Conservation (phyloP, 1,140 invertebrate genomes). For the Zaprionus vittiger region DNA sequence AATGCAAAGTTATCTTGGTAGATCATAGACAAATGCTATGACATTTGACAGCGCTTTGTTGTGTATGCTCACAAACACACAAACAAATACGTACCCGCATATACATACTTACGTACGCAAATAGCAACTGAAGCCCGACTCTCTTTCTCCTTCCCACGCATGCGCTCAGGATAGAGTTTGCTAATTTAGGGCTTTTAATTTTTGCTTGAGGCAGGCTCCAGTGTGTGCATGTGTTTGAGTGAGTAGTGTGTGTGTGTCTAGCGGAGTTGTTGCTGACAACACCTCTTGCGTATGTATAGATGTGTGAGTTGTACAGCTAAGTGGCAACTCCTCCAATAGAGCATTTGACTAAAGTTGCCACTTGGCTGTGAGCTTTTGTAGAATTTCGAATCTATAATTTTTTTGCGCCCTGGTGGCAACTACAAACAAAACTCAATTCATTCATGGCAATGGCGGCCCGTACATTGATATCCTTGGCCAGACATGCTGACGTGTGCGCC, state of each 20-base stretch:
- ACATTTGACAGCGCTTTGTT: conserved; percentile 48
- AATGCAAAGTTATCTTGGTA: conserved; percentile 2
- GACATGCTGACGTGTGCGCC: conserved; percentile 45
- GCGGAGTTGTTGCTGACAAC: conserved; percentile 35
- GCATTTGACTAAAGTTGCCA: conserved; percentile 34
- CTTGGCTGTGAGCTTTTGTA: conserved; percentile 22
- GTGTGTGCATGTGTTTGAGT: conserved; percentile 8
- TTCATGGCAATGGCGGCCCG: conserved; percentile 36
- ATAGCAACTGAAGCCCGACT: conserved; percentile 44
- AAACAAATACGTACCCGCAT: neutral
- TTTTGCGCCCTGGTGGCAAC: conserved; percentile 3
- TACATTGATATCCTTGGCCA: conserved; percentile 45
- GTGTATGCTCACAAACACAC: conserved; percentile 28
- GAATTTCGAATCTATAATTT: conserved; percentile 11
- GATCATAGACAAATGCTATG: conserved; percentile 38
- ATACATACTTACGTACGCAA: conserved; percentile 27
- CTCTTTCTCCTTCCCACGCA: conserved; percentile 60
- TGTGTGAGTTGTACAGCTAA: neutral
- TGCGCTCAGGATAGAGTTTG: conserved; percentile 67
- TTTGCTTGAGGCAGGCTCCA: conserved; percentile 76
- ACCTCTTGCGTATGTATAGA: conserved; percentile 8
- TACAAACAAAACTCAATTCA: conserved; percentile 27
- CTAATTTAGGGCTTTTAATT: conserved; percentile 72
- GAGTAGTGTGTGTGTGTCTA: conserved; percentile 16
- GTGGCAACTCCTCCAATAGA: conserved; percentile 38